Conservation (phyloP, 2,888 invertebrate species). For the Melieria picta region DNA sequence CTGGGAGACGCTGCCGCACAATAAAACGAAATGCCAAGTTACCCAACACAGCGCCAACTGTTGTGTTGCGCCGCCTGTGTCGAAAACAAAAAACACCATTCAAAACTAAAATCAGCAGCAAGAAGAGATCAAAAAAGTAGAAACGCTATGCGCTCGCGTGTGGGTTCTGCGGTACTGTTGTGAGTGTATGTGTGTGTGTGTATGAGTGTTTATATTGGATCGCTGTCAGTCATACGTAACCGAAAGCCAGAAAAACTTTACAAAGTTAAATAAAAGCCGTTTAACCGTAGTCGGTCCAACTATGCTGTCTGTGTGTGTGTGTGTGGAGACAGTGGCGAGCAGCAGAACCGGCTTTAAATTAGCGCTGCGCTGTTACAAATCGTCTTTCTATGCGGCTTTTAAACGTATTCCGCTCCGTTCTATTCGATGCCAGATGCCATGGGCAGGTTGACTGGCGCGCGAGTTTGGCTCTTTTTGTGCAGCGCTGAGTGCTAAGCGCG, state of each 20-base stretch:
- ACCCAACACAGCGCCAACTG: not conserved
- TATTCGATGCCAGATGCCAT: slow-evolving; percentile 26
- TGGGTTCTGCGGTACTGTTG: not conserved
- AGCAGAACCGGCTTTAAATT: slow-evolving; percentile 49
- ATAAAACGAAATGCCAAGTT: slow-evolving; percentile 3
- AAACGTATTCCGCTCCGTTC: slow-evolving; percentile 30
- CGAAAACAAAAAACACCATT: not conserved
- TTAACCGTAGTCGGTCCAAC: not conserved
- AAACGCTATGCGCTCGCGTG: not conserved
- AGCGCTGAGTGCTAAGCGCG: not conserved
- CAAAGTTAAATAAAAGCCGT: slow-evolving; percentile 12
- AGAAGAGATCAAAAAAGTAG: slow-evolving; percentile 20
- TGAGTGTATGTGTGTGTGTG: slow-evolving; percentile 23
- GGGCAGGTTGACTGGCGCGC: slow-evolving; percentile 18
- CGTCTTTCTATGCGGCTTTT: slow-evolving; percentile 48
- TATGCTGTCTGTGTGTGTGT: too few species aligned
- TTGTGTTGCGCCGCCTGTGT: not conserved
- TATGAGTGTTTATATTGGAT: slow-evolving; percentile 38
- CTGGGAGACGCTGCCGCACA: not conserved
- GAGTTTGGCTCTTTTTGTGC: slow-evolving; percentile 40
- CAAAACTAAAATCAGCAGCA: slow-evolving; percentile 1
- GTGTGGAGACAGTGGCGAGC: too few species aligned
- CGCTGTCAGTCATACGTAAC: slow-evolving; percentile 12
- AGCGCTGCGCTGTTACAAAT: slow-evolving; percentile 36
- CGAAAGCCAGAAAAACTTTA: slow-evolving; percentile 3